Base-by-base conservation (phyloP, 1,140 invertebrate genomes). In the Drosophila bifasciata region DNA sequence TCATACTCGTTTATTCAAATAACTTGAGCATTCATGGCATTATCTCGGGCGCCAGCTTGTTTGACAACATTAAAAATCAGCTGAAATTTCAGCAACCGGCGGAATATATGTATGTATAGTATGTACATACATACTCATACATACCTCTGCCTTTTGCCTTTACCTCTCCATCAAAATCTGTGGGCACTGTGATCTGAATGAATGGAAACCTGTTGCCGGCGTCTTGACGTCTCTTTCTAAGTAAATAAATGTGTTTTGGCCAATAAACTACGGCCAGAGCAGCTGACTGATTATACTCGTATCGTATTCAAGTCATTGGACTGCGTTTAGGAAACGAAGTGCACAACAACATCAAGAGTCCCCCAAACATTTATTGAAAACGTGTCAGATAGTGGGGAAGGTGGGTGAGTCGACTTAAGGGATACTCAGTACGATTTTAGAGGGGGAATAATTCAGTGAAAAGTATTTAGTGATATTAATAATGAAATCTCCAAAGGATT, bases 311-410 rank as follows among this genome's bases (percentile, higher is more conserved):
- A 75, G 72, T 75, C 72, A 75, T 67, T 75, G 61, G 72, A 75
- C 72, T 75, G 60, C 53, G 71, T 53, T 74, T 56, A 74, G 66
- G 66, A 66, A 74, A 64, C 70, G 51, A 74, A 60, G 58, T 75
- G 48, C 70, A 67, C 49, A 75, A 53, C 44, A 45, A 44, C 51
- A 63, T 53, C 50, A 72, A 70, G 62, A 63, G 28, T n/a, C 28
- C 28, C 28, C 44, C 25, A 74, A 73, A 41, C 40, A 69, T 59
- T 46, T 64, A 57, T 60, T 64, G 8, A 40, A 69, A 69, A 68
- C 63, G 63, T 68, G 66, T 48, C 56, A 68, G 43, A 40, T 8
- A 48, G 23, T 17, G 28, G 0, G 17, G 16, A 7, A 9, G 0
- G 3, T 16, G 32, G n/a, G 0, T 5, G 8, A 23, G 5, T 15